A percentile compares a stretch with the other conserved stretches of the same genome.
These are phyloP conservation scores for Porites divaricata DNA, from an alignment of 92 coral and sea anemone species.

Conservation along the genomic window DNA sequence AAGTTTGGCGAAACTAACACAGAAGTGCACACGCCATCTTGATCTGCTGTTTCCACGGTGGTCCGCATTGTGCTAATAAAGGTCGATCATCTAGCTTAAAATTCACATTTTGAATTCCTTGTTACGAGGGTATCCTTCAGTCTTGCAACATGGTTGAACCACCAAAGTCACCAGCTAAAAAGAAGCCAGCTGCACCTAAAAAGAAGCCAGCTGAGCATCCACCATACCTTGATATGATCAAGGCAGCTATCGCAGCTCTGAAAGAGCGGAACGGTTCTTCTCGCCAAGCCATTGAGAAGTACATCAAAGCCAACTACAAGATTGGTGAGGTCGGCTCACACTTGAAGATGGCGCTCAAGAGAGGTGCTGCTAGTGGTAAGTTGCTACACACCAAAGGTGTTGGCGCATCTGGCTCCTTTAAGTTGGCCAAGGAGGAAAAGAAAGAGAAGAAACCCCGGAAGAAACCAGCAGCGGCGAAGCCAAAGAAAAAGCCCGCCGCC, in stretches of 20 bases:
- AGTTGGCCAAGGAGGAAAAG: conserved; percentile 25
- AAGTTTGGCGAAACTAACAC: background rate
- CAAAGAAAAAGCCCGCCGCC: conserved; percentile 67
- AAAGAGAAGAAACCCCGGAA: conserved; percentile 25
- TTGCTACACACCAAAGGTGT: too few relatives aligned
- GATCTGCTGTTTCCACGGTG: conserved; percentile 4
- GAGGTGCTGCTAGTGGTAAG: too few relatives aligned
- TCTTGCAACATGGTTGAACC: conserved; percentile 20
- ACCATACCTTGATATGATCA: conserved; percentile 63
- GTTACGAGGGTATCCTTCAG: background rate
- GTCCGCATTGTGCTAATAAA: conserved; percentile 1
- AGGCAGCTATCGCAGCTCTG: conserved; percentile 49
- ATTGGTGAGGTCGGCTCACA: too few relatives aligned
- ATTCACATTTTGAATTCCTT: background rate
- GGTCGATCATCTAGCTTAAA: background rate
- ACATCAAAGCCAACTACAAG: conserved; percentile 69
- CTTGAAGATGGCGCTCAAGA: too few relatives aligned
- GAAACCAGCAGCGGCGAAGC: conserved; percentile 53
- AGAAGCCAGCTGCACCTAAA: conserved; percentile 35
- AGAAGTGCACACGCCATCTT: background rate
- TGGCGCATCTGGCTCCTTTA: background rate
- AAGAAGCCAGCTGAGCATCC: background rate
- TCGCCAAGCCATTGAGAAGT: conserved; percentile 88
- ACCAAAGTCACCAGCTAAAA: conserved; percentile 26
- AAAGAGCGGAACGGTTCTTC: conserved; percentile 56